A percentile compares a stretch with the other conserved stretches of the same genome.
These are phyloP conservation scores for Lateolabrax maculatus DNA, from an alignment of 2,797 vertebrate species.

Conservation along the genomic window DNA sequence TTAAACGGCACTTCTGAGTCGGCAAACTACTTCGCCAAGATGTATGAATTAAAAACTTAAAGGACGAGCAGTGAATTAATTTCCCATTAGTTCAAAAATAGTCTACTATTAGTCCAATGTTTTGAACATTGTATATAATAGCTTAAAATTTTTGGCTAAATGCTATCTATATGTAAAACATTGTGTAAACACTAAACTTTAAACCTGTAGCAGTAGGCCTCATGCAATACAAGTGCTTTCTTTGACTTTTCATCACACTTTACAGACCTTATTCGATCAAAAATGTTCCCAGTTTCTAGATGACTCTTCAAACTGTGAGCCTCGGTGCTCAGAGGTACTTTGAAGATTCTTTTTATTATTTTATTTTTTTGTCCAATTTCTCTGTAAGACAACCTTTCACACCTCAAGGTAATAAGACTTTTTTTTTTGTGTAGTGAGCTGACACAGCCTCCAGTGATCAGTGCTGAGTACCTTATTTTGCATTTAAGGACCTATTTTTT, in stretches of 20 bases:
- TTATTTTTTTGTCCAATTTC: neutral
- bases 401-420: slow-evolving; percentile 16
- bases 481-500: slow-evolving; percentile 9
- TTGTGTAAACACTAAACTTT: neutral
- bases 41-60: neutral
- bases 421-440: slow-evolving; percentile 1
- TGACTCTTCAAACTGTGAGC: neutral
- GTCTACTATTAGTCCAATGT: neutral
- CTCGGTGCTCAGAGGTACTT: slow-evolving; percentile 1
- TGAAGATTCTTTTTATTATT: slow-evolving; percentile 3
- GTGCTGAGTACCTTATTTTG: neutral
- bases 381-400: neutral
- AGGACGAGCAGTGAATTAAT: neutral
- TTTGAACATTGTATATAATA: neutral
- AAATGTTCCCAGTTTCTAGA: slow-evolving; percentile 11
- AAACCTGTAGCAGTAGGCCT: neutral
- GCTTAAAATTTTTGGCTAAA: too few relatives aligned
- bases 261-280: slow-evolving; percentile 7
- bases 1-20: neutral
- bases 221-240: neutral
- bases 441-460: neutral
- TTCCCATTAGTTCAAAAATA: neutral
- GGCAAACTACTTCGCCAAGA: slow-evolving; percentile 2
- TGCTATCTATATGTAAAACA: neutral
- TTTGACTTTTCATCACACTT: slow-evolving; percentile 16